Evolutionary conservation across 2,113 vertebrate species (phyloP).

Genomic region (Castor canadensis): DNA sequence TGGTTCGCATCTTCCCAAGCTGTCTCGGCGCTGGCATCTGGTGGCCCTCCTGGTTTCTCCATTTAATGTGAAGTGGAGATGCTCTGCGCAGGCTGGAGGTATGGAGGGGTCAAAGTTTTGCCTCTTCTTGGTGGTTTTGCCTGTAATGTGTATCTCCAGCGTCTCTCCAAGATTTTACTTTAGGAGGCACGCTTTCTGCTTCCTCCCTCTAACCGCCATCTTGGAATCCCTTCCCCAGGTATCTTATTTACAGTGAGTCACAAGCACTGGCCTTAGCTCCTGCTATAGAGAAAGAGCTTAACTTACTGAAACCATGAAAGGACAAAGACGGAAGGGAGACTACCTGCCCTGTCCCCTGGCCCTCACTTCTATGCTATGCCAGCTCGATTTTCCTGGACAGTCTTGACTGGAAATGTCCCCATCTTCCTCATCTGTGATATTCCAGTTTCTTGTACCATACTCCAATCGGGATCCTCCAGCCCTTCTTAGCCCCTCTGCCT

Average conservation of each 20-base stretch:
- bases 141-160: too few species aligned
- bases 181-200: too few species aligned
- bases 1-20: too few species aligned
- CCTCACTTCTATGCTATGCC: rapidly evolving
- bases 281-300: neutral
- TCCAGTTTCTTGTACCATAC: rapidly evolving
- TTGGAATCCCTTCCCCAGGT: too few species aligned
- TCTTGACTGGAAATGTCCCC: neutral
- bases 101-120: too few species aligned
- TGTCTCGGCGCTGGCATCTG: too few species aligned
- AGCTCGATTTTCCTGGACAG: neutral
- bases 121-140: too few species aligned
- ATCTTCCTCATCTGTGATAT: neutral
- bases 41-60: too few species aligned
- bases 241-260: neutral
- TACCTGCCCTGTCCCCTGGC: rapidly evolving
- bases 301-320: neutral
- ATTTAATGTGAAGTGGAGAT: too few species aligned
- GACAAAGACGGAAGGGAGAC: neutral
- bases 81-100: too few species aligned
- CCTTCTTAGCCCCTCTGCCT: neutral
- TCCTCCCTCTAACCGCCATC: too few species aligned
- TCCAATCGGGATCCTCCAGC: neutral
- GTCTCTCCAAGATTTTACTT: too few species aligned
- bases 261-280: neutral